These are phyloP conservation scores for Mythimna lalbum DNA, from an alignment of 2,888 invertebrate genomes.

Conservation along the genomic window DNA sequence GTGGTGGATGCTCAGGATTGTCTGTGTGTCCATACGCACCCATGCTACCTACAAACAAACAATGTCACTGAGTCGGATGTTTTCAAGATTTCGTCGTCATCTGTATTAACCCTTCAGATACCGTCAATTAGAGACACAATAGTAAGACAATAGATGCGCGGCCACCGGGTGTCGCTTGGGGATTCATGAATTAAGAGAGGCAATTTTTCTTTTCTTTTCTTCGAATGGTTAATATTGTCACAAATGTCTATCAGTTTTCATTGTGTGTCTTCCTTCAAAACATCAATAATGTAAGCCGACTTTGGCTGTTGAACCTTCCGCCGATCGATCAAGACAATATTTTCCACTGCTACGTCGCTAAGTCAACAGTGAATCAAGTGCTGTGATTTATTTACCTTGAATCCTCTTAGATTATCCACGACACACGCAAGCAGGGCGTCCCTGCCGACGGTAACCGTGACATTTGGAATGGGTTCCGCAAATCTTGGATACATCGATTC, in stretches of 20 bases:
- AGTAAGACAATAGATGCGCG: too few relatives aligned
- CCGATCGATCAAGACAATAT: slow-evolving; percentile 26
- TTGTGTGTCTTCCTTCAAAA: neutral
- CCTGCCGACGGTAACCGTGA: slow-evolving; percentile 96
- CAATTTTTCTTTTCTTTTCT: neutral
- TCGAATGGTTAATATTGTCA: neutral
- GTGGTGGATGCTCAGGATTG: slow-evolving; percentile 97
- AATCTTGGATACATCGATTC: slow-evolving; percentile 94
- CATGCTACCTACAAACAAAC: slow-evolving; percentile 94
- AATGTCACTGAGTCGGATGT: neutral
- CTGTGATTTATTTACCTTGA: slow-evolving; percentile 92
- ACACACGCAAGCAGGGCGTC: slow-evolving; percentile 97
- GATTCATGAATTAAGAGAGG: too few relatives aligned
- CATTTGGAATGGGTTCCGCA: slow-evolving; percentile 97
- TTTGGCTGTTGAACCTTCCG: slow-evolving; percentile 12
- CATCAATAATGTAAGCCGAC: slow-evolving; percentile 1
- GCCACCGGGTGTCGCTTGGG: too few relatives aligned
- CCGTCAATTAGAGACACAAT: too few relatives aligned
- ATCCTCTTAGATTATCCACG: slow-evolving; percentile 96
- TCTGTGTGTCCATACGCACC: slow-evolving; percentile 98
- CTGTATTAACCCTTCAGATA: too few relatives aligned
- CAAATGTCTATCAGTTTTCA: neutral
- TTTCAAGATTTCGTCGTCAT: too few relatives aligned
- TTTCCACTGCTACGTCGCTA: neutral
- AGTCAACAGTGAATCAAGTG: slow-evolving; percentile 8